A percentile compares a stretch with the other conserved stretches of the same genome.
These are phyloP conservation scores for Acomys russatus DNA, from an alignment of 2,797 vertebrate genomes.

Conservation along the genomic window DNA sequence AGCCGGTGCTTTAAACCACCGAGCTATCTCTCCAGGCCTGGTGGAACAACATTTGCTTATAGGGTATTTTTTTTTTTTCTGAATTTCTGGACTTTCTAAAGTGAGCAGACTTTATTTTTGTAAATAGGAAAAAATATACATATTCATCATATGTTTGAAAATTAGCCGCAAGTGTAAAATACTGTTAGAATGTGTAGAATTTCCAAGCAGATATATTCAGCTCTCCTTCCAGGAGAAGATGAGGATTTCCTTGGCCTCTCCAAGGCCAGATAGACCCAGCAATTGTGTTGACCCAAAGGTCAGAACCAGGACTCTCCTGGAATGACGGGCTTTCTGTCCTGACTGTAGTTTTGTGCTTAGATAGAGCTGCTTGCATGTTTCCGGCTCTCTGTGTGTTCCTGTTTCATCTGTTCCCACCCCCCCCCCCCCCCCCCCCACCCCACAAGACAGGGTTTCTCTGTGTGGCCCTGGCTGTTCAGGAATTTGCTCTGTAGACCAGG, in stretches of 20 bases:
- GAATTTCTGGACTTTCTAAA: conserved; percentile 50
- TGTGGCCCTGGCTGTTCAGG: neutral
- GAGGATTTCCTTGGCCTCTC: neutral
- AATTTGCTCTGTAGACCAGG: neutral
- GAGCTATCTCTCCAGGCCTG: neutral
- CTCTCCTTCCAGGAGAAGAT: neutral
- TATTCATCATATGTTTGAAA: conserved; percentile 6
- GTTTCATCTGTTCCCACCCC: too few species aligned
- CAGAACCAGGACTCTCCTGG: conserved; percentile 18
- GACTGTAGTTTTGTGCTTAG: conserved; percentile 28
- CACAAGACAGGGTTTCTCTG: neutral
- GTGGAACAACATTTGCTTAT: neutral
- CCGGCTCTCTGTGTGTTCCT: neutral
- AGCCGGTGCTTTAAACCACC: neutral
- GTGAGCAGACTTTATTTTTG: conserved; percentile 25
- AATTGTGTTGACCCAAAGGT: neutral
- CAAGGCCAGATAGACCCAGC: too few species aligned
- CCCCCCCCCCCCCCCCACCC: too few species aligned
- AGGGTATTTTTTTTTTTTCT: neutral
- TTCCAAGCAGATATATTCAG: neutral
- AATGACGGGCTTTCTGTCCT: neutral
- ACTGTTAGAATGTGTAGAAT: neutral
- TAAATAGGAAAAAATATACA: neutral
- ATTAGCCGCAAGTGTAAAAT: neutral
- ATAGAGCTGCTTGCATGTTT: neutral